Conservation (phyloP, 2,113 vertebrate species). For the Clarias gariepinus region DNA sequence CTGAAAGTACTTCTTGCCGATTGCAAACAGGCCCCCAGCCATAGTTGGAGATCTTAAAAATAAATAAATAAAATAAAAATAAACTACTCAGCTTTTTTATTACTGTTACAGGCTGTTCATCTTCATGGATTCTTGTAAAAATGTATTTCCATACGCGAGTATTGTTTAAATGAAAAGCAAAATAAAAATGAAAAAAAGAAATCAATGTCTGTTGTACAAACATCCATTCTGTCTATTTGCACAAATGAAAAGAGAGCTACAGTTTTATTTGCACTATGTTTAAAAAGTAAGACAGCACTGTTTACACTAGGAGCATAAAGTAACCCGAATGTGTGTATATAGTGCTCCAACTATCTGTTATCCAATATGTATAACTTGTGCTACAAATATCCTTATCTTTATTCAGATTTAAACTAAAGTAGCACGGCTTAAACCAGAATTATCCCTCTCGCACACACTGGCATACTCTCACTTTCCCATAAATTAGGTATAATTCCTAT, state of each 20-base stretch:
- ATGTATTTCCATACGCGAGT: not conserved
- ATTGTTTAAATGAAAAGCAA: not conserved
- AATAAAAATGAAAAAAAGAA: no score
- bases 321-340: not conserved
- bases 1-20: conserved; percentile 90
- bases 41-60: conserved; percentile 90
- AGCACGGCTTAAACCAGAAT: not conserved
- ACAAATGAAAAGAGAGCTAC: not conserved
- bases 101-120: not conserved
- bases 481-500: not conserved
- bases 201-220: not conserved
- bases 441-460: not conserved
- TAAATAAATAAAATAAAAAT: not conserved
- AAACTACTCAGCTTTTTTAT: not conserved
- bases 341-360: not conserved
- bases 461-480: not conserved
- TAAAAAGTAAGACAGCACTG: not conserved
- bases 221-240: not conserved
- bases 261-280: not conserved
- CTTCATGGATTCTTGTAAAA: not conserved
- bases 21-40: conserved; percentile 96
- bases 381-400: not conserved
- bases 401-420: not conserved
- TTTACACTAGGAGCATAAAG: not conserved
- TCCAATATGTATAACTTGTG: not conserved